A percentile compares a stretch with the other conserved stretches of the same genome.
Evolutionary conservation across 2,113 vertebrate genomes (phyloP).

Genomic region (Zosterops lateralis): DNA sequence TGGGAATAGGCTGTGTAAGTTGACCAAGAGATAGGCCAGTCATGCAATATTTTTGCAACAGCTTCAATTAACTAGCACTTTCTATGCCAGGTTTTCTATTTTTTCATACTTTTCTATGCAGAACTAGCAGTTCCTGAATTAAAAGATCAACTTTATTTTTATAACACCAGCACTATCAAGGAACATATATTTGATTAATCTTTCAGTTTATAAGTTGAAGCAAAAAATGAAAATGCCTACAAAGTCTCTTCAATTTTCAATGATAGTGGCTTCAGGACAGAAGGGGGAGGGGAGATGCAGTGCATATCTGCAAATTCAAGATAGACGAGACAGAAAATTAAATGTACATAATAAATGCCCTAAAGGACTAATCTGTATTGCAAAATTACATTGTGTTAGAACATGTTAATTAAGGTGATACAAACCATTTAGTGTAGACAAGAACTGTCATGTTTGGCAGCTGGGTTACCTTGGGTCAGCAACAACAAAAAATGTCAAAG

Average conservation of each 20-base stretch:
- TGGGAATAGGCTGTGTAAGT: not conserved
- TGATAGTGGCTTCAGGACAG: not conserved
- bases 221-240: not conserved
- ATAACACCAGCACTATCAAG: not conserved
- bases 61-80: not conserved
- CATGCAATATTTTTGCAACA: not conserved
- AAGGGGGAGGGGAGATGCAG: not conserved
- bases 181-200: not conserved
- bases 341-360: conserved; percentile 19
- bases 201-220: not conserved
- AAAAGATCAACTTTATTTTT: not conserved
- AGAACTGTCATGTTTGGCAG: conserved; percentile 28
- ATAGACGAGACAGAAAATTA: conserved; percentile 6
- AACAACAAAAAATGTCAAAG: not conserved
- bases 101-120: not conserved
- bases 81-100: not conserved
- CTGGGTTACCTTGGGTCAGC: conserved; percentile 4
- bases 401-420: not conserved
- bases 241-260: not conserved
- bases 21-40: not conserved
- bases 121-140: not conserved
- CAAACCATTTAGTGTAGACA: not conserved
- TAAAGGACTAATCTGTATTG: not conserved
- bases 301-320: not conserved
- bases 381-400: conserved; percentile 18